A percentile compares a stretch with the other conserved stretches of the same genome.
phyloP scores from a whole-genome alignment of 2,888 invertebrate species.

The Lapara coniferarum region DNA sequence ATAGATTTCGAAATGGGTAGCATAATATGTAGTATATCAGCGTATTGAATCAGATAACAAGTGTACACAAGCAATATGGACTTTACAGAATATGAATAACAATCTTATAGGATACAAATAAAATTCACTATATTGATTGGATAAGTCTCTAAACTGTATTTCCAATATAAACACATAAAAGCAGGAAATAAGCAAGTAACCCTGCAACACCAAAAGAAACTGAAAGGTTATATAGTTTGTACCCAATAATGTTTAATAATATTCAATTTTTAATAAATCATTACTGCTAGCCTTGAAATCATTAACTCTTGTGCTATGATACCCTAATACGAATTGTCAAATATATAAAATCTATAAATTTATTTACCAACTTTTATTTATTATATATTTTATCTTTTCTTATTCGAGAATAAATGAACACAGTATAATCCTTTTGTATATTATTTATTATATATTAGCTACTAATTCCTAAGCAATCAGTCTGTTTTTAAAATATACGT shows the following conservation, averaged over 20 bases:
- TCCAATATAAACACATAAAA: no score
- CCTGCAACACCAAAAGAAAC: background rate
- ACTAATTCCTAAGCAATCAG: conserved; percentile 12
- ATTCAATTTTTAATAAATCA: background rate
- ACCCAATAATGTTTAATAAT: background rate
- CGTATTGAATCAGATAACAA: no score
- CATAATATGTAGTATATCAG: no score
- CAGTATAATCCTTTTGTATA: conserved; percentile 13
- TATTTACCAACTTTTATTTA: background rate
- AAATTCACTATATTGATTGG: no score
- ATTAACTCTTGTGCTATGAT: background rate
- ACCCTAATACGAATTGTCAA: conserved; percentile 10
- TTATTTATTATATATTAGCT: conserved; percentile 20
- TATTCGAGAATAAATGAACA: conserved; percentile 22
- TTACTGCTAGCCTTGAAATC: background rate
- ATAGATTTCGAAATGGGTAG: no score
- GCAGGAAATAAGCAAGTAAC: background rate
- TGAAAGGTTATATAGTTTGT: conserved; percentile 6
- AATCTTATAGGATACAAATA: background rate
- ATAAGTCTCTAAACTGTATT: no score
- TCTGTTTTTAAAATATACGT: conserved; percentile 26
- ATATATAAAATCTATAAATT: conserved; percentile 20
- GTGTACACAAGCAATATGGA: no score
- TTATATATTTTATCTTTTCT: background rate
- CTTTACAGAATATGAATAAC: background rate